Percentiles rank a stretch among this genome's conserved stretches.
Conservation (phyloP, 1,140 invertebrate genomes). For the Caenorhabditis brenneri region DNA sequence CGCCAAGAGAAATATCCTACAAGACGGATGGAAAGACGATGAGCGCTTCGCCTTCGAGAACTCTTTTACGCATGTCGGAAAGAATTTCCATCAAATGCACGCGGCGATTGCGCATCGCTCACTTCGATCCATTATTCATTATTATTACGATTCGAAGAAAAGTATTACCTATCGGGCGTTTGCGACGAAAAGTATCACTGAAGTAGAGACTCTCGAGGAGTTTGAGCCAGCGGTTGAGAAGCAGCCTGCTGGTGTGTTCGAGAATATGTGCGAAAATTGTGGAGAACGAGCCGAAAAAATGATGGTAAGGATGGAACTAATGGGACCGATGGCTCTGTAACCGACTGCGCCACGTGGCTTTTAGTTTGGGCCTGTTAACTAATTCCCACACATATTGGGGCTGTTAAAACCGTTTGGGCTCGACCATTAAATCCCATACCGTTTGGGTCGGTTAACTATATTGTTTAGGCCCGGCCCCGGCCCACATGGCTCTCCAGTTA, state of each 20-base stretch:
- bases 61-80: background rate
- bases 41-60: background rate
- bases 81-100: background rate
- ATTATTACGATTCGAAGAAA: background rate
- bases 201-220: background rate
- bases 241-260: background rate
- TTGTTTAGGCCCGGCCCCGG: too few species aligned
- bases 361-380: too few species aligned
- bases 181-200: background rate
- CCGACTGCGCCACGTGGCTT: too few species aligned
- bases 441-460: too few species aligned
- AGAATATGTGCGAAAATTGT: conserved; percentile 5
- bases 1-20: too few species aligned
- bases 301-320: background rate
- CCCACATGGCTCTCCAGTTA: too few species aligned
- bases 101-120: background rate
- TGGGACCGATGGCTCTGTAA: too few species aligned
- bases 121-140: background rate
- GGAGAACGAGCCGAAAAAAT: background rate
- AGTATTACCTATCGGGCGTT: background rate
- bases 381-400: too few species aligned
- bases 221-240: too few species aligned
- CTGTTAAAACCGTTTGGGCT: too few species aligned
- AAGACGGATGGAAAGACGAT: background rate
- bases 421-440: too few species aligned